A percentile compares a stretch with the other conserved stretches of the same genome.
Evolutionary conservation across 2,113 vertebrate genomes (phyloP).

Genomic region (Myiozetetes cayanensis): DNA sequence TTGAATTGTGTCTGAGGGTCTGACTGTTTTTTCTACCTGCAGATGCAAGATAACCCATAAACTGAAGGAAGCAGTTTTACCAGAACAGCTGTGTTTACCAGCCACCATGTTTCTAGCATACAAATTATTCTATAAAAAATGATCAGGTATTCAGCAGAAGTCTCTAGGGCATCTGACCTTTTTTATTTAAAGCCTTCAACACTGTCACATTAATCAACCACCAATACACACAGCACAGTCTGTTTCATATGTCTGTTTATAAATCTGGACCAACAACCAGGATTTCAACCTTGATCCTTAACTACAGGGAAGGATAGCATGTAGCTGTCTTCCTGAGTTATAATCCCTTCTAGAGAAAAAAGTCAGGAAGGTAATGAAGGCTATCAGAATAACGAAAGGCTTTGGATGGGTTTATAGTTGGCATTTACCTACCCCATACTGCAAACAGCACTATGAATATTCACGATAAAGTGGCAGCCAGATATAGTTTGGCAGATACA

Average conservation of each 20-base stretch:
- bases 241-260: neutral
- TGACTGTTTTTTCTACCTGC: neutral
- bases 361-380: neutral
- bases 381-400: neutral
- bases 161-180: neutral
- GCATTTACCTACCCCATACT: neutral
- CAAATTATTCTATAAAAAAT: neutral
- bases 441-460: neutral
- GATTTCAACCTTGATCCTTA: neutral
- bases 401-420: neutral
- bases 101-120: neutral
- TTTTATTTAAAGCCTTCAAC: neutral
- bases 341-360: neutral
- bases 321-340: neutral
- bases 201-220: neutral
- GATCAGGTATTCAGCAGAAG: neutral
- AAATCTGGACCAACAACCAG: neutral
- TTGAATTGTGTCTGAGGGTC: neutral
- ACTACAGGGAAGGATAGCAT: neutral
- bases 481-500: neutral
- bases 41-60: neutral
- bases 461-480: neutral
- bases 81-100: neutral
- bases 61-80: neutral
- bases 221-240: neutral